Evolutionary conservation across 2,888 invertebrate species (phyloP).

Genomic region (Ennomos fuscantarius): DNA sequence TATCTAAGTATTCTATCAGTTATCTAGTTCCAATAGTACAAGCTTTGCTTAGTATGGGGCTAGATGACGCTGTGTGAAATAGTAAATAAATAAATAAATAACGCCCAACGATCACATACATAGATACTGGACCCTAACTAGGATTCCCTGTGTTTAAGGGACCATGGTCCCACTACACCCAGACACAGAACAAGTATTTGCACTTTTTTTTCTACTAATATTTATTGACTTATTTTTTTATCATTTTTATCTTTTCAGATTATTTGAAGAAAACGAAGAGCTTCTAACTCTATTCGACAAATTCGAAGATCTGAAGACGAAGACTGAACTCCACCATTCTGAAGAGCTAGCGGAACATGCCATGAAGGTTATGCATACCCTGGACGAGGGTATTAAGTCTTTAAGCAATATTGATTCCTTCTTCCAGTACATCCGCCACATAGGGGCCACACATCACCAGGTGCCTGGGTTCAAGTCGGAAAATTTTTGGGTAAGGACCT

Average conservation of each 20-base stretch:
- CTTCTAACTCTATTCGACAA: constrained; percentile 90
- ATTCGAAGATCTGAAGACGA: constrained; percentile 90
- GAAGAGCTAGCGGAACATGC: constrained; percentile 95
- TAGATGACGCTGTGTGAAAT: too few relatives aligned
- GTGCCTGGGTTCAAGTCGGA: constrained; percentile 93
- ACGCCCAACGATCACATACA: too few relatives aligned
- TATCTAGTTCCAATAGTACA: too few relatives aligned
- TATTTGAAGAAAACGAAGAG: constrained; percentile 94
- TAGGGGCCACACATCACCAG: constrained; percentile 92
- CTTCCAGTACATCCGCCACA: constrained; percentile 90
- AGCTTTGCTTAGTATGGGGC: too few relatives aligned
- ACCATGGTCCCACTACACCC: too few relatives aligned
- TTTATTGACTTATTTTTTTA: background rate
- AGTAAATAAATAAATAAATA: too few relatives aligned
- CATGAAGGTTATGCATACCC: constrained; percentile 93
- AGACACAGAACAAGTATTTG: too few relatives aligned
- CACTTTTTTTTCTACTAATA: too few relatives aligned
- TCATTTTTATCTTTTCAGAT: constrained; percentile 78
- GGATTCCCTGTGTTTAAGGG: too few relatives aligned
- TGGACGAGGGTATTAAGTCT: constrained; percentile 94
- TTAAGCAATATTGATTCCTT: constrained; percentile 93
- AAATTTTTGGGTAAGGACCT: constrained; percentile 91
- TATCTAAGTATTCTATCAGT: too few relatives aligned
- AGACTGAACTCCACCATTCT: constrained; percentile 90
- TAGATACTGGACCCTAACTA: too few relatives aligned